Base-by-base conservation (phyloP, 2,113 vertebrate species). In the Conger conger region DNA sequence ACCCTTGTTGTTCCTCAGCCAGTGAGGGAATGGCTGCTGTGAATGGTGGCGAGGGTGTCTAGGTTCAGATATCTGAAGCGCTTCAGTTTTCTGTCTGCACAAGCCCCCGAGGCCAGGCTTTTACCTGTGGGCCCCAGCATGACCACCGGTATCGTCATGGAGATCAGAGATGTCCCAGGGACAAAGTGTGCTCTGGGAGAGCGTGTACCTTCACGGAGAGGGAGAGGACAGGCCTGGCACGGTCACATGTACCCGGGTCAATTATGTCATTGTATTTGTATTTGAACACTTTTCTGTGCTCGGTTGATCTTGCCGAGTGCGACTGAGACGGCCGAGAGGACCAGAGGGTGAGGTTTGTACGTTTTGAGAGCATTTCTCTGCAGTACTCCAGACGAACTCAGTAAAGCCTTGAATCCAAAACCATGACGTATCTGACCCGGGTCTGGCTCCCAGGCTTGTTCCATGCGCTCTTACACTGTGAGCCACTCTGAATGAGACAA, bases 1-100 rank as follows among this genome's bases (percentile, higher is more conserved):
- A 60, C 2, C 23, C 57, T 23, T 27, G 18, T 60, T 60, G 5
- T 4, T 27, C 9, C 45, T 60, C 20, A 2, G 27, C 27, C 23
- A 6, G 23, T 7, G 18, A 23, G 57, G 83, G 77, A 79, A 79
- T 80, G 83, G 13, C n/a, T 50, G 82, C 30, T 50, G 77, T 77
- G 82, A 50, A 11, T 53, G n/a, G 40, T n/a, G 73, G 42, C 82
- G n/a, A 36, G 38, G 54, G 27, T 20, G 68, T 36, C 35, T 63
- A 20, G 9, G 11, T 17, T 30, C 37, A 4, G 16, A 83, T 42
- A 76, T 40, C 57, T n/a, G 38, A 33, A 76, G n/a, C 27, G 36
- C 76, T 76, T 83, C 15, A 23, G 1, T 50, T 33, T 57, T 45
- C 54, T 1, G 2, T 81, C 57, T 35, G 54, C 78, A 80, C 54